These are phyloP conservation scores for Streblospio benedicti DNA, from an alignment of 1,140 invertebrate species.

Conservation along the genomic window DNA sequence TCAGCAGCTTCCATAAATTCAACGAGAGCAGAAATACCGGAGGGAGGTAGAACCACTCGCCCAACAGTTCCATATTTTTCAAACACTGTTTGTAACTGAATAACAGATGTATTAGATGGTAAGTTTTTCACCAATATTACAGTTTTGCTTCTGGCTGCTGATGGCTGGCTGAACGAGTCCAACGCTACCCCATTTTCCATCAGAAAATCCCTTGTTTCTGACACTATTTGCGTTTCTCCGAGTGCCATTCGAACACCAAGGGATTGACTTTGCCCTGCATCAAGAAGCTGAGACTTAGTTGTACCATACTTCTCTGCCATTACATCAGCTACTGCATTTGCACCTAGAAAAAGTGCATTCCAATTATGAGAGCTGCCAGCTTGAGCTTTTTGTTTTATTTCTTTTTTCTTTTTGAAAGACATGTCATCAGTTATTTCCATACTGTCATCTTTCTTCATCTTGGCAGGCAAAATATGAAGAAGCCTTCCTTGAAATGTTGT, in stretches of 20 bases:
- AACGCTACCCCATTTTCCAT: constrained; percentile 78
- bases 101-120: constrained; percentile 63
- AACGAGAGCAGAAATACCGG: constrained; percentile 64
- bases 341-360: constrained; percentile 91
- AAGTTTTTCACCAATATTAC: constrained; percentile 93
- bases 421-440: constrained; percentile 26
- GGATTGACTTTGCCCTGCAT: constrained; percentile 57
- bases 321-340: constrained; percentile 85
- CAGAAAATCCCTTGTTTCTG: constrained; percentile 79
- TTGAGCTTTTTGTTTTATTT: constrained; percentile 64
- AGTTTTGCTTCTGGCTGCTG: constrained; percentile 67
- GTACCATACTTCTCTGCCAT: constrained; percentile 78
- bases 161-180: constrained; percentile 71
- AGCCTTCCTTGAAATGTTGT: constrained; percentile 76
- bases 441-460: constrained; percentile 57
- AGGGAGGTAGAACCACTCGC: constrained; percentile 75
- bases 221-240: constrained; percentile 91
- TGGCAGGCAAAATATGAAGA: constrained; percentile 85
- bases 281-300: constrained; percentile 70
- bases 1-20: constrained; percentile 86
- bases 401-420: constrained; percentile 73
- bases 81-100: constrained; percentile 71
- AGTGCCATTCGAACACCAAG: constrained; percentile 88
- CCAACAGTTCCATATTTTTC: constrained; percentile 67
- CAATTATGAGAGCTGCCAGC: constrained; percentile 70